These are phyloP conservation scores for Anguilla pacifica DNA, from an alignment of 2,797 vertebrate species.

Conservation along the genomic window DNA sequence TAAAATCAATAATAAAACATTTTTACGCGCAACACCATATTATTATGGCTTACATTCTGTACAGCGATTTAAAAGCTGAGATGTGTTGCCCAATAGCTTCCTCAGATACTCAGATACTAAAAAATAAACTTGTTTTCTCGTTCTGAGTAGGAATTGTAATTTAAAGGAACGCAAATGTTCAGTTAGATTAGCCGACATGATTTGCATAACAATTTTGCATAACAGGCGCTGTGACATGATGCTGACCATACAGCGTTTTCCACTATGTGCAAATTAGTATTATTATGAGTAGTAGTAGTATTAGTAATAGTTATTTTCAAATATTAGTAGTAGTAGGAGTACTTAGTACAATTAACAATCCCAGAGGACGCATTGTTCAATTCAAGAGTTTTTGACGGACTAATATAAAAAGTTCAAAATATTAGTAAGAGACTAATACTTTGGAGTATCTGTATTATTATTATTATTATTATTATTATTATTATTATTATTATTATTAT, in stretches of 20 bases:
- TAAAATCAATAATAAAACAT: not conserved
- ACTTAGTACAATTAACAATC: not conserved
- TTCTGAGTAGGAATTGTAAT: not conserved
- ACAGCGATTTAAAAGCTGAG: not conserved
- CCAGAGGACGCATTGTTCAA: not conserved
- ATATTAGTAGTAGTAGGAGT: no score
- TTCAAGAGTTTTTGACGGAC: not conserved
- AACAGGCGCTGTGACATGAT: constrained; percentile 23
- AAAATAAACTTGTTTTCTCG: not conserved
- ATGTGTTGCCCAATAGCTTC: not conserved
- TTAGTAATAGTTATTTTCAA: not conserved
- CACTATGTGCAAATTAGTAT: not conserved
- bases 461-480: no score
- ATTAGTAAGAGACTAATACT: not conserved
- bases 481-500: no score
- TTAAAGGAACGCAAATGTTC: not conserved
- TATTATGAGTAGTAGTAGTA: not conserved
- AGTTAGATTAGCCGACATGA: not conserved
- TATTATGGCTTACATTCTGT: not conserved
- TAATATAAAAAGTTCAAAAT: not conserved
- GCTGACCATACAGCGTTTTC: constrained; percentile 14
- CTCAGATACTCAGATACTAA: not conserved
- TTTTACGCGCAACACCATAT: not conserved
- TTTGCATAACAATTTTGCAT: not conserved
- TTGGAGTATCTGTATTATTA: not conserved